Evolutionary conservation across 2,888 invertebrate genomes (phyloP).

Genomic region (Ophion ellenae): DNA sequence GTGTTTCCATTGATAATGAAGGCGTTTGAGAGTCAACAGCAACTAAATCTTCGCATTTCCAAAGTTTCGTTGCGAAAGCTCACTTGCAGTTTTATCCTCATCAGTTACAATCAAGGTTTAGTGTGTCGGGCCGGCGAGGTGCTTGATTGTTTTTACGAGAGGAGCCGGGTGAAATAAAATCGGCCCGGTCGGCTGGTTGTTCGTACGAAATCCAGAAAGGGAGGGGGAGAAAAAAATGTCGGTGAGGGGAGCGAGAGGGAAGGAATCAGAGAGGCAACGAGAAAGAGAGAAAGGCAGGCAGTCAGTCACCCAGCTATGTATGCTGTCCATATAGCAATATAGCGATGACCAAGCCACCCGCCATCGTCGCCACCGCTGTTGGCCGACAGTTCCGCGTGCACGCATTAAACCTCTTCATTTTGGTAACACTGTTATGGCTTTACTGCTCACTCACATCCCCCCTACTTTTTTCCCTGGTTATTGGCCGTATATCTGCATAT

Average conservation of each 20-base stretch:
- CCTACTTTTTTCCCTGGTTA: slow-evolving; percentile 14
- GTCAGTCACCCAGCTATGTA: slow-evolving; percentile 59
- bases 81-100: slow-evolving; percentile 74
- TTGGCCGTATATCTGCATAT: slow-evolving; percentile 6
- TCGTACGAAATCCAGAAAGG: slow-evolving; percentile 23
- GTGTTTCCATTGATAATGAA: slow-evolving; percentile 16
- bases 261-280: background rate
- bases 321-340: slow-evolving; percentile 70
- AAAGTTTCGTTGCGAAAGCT: slow-evolving; percentile 45
- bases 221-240: slow-evolving; percentile 16
- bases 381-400: slow-evolving; percentile 66
- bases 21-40: slow-evolving; percentile 14
- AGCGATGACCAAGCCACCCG: slow-evolving; percentile 65
- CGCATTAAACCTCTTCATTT: slow-evolving; percentile 81
- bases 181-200: slow-evolving; percentile 54
- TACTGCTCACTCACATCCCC: slow-evolving; percentile 72
- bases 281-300: slow-evolving; percentile 44
- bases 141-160: slow-evolving; percentile 82
- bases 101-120: slow-evolving; percentile 80
- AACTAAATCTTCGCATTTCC: background rate
- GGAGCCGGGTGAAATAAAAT: slow-evolving; percentile 68
- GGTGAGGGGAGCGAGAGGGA: background rate
- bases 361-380: slow-evolving; percentile 52
- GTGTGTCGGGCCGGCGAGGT: slow-evolving; percentile 75
- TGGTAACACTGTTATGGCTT: slow-evolving; percentile 81